Conservation (phyloP, 2,113 vertebrate genomes). For the Abramis brama region DNA sequence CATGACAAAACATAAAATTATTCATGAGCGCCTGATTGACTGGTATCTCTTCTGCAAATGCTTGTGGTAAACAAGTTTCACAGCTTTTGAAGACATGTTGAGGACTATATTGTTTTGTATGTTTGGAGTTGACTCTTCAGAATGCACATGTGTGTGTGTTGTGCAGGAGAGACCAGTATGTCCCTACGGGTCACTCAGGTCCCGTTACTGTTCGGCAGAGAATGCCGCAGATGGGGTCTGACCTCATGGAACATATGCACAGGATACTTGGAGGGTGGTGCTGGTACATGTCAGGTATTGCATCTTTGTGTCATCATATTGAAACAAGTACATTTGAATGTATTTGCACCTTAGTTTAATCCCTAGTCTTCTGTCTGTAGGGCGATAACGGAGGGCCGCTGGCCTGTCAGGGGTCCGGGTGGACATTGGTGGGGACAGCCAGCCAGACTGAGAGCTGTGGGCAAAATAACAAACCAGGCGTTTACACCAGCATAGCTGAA, state of each 20-base stretch:
- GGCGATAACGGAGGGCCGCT: slow-evolving; percentile 86
- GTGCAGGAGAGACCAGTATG: slow-evolving; percentile 58
- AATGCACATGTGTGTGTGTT: slow-evolving; percentile 22
- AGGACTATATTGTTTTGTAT: not conserved
- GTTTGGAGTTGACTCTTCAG: not conserved
- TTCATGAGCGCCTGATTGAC: not conserved
- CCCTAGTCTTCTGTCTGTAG: slow-evolving; percentile 60
- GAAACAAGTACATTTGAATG: not conserved
- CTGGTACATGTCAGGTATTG: slow-evolving; percentile 85
- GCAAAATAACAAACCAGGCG: slow-evolving; percentile 78
- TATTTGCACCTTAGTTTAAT: not conserved
- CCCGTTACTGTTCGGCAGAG: slow-evolving; percentile 79
- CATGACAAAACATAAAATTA: too few relatives aligned
- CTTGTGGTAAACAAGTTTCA: not conserved
- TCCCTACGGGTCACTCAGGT: slow-evolving; percentile 80
- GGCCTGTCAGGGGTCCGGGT: slow-evolving; percentile 80
- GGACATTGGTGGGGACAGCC: slow-evolving; percentile 84
- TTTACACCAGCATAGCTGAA: slow-evolving; percentile 81
- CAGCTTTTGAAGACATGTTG: not conserved
- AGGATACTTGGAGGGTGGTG: slow-evolving; percentile 79
- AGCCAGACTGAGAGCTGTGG: slow-evolving; percentile 84
- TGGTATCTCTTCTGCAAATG: not conserved
- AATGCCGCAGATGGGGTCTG: slow-evolving; percentile 80
- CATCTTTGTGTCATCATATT: not conserved
- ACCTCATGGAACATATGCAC: slow-evolving; percentile 84